A percentile compares a stretch with the other conserved stretches of the same genome.
These are phyloP conservation scores for Halocynthia aurantium DNA, from an alignment of 23 tunicate genomes.

Conservation along the genomic window DNA sequence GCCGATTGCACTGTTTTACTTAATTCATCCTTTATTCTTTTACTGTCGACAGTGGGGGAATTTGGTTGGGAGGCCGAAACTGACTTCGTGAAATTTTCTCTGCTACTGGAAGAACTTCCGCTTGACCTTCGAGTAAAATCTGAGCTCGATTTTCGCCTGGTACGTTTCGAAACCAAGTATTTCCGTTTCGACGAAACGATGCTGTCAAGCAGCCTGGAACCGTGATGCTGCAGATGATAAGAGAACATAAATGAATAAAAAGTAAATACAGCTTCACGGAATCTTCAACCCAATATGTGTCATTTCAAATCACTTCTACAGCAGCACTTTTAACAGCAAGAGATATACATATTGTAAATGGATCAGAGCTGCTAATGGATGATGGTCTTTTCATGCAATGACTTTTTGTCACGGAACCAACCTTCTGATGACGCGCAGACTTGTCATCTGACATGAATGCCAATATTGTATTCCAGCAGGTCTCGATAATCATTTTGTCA, in stretches of 20 bases:
- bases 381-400: too few species aligned
- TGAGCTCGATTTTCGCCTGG: conserved; percentile 45
- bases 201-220: conserved; percentile 28
- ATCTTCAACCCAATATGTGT: too few species aligned
- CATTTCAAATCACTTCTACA: too few species aligned
- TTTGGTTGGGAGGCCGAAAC: conserved; percentile 2
- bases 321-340: background rate
- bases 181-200: conserved; percentile 28
- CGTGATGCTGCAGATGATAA: background rate
- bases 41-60: background rate
- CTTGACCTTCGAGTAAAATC: background rate
- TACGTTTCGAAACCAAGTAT: conserved; percentile 17
- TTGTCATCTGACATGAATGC: conserved; percentile 82
- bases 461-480: conserved; percentile 61
- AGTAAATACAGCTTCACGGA: too few species aligned
- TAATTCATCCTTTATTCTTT: background rate
- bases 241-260: too few species aligned
- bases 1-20: background rate
- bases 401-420: background rate
- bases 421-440: conserved; percentile 13
- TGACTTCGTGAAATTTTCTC: background rate
- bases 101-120: background rate
- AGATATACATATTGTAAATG: background rate
- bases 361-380: too few species aligned
- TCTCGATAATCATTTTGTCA: conserved; percentile 11